Percentiles rank a stretch among this genome's conserved stretches.
Evolutionary conservation across 2,113 vertebrate genomes (phyloP).

Genomic region (Gymnorhina tibicen): DNA sequence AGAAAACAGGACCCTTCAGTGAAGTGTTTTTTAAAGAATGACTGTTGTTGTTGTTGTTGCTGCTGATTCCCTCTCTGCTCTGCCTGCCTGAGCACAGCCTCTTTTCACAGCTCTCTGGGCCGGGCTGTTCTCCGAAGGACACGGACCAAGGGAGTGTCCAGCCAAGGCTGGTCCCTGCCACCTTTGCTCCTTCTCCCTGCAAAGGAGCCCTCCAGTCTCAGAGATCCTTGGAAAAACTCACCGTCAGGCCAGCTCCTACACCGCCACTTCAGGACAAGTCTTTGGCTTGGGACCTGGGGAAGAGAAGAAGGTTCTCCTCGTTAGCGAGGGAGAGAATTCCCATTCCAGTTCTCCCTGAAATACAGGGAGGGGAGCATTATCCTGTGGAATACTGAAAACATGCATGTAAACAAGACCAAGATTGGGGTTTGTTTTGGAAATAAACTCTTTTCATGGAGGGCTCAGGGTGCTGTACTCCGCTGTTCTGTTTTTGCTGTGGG

Average conservation of each 20-base stretch:
- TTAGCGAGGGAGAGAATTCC: background rate
- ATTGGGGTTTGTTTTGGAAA: background rate
- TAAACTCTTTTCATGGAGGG: background rate
- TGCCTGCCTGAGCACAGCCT: background rate
- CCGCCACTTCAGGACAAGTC: constrained; percentile 70
- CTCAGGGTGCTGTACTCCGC: background rate
- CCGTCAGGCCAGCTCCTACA: constrained; percentile 69
- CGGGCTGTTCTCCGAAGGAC: background rate
- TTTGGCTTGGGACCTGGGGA: constrained; percentile 62
- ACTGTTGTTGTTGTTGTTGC: background rate
- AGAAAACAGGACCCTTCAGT: background rate
- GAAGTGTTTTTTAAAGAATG: background rate
- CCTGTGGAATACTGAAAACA: rapidly evolving
- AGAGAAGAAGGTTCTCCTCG: background rate
- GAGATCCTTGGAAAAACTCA: background rate
- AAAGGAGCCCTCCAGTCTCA: rapidly evolving
- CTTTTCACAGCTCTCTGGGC: background rate
- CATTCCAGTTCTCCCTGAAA: background rate
- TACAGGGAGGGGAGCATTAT: background rate
- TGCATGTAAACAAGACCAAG: background rate
- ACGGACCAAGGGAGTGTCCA: rapidly evolving
- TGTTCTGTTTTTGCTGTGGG: background rate
- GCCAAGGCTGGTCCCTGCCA: background rate
- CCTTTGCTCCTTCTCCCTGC: background rate
- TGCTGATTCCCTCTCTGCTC: background rate